phyloP scores from a whole-genome alignment of 2,797 vertebrate genomes.

The Cossypha polioptera region DNA sequence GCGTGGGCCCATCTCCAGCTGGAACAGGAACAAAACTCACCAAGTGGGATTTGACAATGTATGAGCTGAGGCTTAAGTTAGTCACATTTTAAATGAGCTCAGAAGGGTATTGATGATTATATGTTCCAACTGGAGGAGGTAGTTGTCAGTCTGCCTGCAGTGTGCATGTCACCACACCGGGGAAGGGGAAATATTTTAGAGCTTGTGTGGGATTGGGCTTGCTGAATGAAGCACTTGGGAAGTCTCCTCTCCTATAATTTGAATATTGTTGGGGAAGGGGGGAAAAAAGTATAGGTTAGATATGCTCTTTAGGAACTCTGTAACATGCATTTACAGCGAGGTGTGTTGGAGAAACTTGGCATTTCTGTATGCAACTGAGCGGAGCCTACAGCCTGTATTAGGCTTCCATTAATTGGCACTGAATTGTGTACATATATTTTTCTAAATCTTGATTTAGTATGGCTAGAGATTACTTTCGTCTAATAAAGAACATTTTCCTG shows the following conservation, averaged over 20 bases:
- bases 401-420: background rate
- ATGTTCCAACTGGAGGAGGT: conserved; percentile 60
- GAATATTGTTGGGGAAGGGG: background rate
- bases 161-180: background rate
- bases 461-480: background rate
- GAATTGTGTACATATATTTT: background rate
- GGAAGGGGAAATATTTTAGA: conserved; percentile 49
- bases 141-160: conserved; percentile 56
- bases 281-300: background rate
- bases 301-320: background rate
- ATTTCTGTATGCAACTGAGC: background rate
- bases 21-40: conserved; percentile 51
- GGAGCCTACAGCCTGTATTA: background rate
- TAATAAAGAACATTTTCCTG: background rate
- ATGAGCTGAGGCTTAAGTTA: conserved; percentile 35
- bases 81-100: conserved; percentile 57
- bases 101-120: conserved; percentile 42
- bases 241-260: conserved; percentile 34
- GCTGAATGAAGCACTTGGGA: conserved; percentile 33
- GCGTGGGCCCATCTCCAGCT: conserved; percentile 53
- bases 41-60: conserved; percentile 49
- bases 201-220: conserved; percentile 25
- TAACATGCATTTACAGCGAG: background rate
- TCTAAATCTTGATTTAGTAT: background rate
- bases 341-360: background rate